These are phyloP conservation scores for Campylorhamphus procurvoides DNA, from an alignment of 2,113 vertebrate species.

Conservation along the genomic window DNA sequence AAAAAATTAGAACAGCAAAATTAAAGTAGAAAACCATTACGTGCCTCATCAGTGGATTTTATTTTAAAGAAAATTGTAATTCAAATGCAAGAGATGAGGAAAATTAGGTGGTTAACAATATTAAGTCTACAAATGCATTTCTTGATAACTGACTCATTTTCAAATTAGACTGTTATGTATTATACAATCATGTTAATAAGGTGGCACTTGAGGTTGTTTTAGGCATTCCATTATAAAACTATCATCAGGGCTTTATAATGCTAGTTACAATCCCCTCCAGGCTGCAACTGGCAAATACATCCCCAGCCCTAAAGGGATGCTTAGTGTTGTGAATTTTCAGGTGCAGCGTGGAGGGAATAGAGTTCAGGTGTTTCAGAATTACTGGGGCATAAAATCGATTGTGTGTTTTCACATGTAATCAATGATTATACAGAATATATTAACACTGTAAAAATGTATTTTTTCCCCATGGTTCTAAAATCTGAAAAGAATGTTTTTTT, in stretches of 20 bases:
- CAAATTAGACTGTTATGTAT: conserved; percentile 50
- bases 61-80: conserved; percentile 55
- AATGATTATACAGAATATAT: background rate
- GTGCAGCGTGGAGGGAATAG: background rate
- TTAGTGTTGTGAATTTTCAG: background rate
- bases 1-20: conserved; percentile 42
- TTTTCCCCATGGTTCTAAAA: background rate
- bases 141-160: conserved; percentile 13
- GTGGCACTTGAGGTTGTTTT: conserved; percentile 41
- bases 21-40: conserved; percentile 38
- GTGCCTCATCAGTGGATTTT: conserved; percentile 13
- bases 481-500: background rate
- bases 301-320: background rate
- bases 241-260: background rate
- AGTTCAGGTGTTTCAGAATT: conserved; percentile 26
- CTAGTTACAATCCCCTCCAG: background rate
- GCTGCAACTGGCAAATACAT: conserved; percentile 12
- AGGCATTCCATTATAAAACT: conserved; percentile 6
- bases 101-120: conserved; percentile 62
- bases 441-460: background rate
- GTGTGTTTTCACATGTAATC: background rate
- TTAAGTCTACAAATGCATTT: conserved; percentile 50
- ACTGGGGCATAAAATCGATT: background rate
- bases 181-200: background rate
- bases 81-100: conserved; percentile 34